Evolutionary conservation across 2,888 invertebrate species (phyloP), one percentile per base, ranked within the genome.

Genomic region (Onchidella celtica): DNA sequence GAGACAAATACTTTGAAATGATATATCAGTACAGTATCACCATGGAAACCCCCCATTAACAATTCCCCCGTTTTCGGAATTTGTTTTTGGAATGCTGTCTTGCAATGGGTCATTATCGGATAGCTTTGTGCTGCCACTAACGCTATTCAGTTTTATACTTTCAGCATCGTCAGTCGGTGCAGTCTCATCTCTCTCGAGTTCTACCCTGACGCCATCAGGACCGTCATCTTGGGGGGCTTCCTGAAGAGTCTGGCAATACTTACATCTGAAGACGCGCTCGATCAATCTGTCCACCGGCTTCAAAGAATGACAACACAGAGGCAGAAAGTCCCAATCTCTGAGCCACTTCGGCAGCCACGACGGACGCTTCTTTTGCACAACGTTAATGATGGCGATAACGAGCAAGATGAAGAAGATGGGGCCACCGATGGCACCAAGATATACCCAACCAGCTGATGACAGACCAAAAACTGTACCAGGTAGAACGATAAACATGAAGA

Each of bases 381-480:
- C 36, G 72, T 91, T 92, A 17, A 92, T 86, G 1, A 92, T 65
- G 1, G 57, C 68, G 32, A 77, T 36, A 21, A 66, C 4, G 40
- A 80, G 21, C 47, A 68, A 65, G 4, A 77, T 0, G 38, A 80
- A 3, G 17, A 66, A 57, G 27, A 83, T 63, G 29, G 77, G 65
- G 9, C 38, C 74, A 11, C 75, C 75, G 11, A 83, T 59, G 27
- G 55, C 55, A 11, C 32, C 75, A 32, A 83, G 75, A 38, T 69
- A 69, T 6, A 70, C 59, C 85, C 75, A 74, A 6, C 92, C 91
- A 0, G 55, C 89, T 87, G 91, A 55, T 2, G 90, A 90, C 36
- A 92, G 81, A 0, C 84, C 89, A 82, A 92, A 92, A 6, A 92
- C 87, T 57, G 80, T 38, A 4, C 94, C 87, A 0, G 92, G 92